Conservation (phyloP, 1,140 invertebrate genomes). For the Panagrolaimus sp. region DNA sequence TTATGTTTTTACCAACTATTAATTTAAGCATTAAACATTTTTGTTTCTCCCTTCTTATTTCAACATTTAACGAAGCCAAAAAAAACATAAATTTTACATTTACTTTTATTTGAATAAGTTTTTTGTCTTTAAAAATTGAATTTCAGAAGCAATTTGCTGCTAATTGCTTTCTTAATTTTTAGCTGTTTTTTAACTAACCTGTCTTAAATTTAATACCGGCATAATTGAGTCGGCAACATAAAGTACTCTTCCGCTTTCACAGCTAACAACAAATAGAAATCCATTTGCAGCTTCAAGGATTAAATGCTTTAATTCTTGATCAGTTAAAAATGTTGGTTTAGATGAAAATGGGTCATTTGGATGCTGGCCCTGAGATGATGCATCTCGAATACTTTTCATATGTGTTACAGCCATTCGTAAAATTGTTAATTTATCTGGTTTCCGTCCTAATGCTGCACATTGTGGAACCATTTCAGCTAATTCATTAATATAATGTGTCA, state of each 20-base stretch:
- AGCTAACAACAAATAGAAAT: slow-evolving; percentile 95
- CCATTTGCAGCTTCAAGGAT: slow-evolving; percentile 98
- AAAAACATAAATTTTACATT: too few species aligned
- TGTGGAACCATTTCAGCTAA: slow-evolving; percentile 98
- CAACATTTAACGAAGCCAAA: too few species aligned
- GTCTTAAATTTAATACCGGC: slow-evolving; percentile 89
- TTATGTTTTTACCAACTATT: too few species aligned
- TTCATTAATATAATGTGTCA: slow-evolving; percentile 99
- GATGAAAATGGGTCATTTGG: slow-evolving; percentile 66
- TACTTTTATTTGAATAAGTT: too few species aligned
- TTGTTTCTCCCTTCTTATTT: too few species aligned
- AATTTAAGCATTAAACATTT: too few species aligned
- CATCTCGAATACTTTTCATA: slow-evolving; percentile 85
- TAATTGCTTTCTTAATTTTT: too few species aligned
- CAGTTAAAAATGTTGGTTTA: slow-evolving; percentile 95
- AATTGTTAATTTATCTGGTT: slow-evolving; percentile 98
- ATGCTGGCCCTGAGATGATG: not conserved
- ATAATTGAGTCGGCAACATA: slow-evolving; percentile 97
- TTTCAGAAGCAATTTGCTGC: not conserved
- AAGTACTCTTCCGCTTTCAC: slow-evolving; percentile 89
- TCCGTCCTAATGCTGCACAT: slow-evolving; percentile 80
- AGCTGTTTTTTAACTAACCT: slow-evolving; percentile 61
- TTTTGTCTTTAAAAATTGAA: too few species aligned
- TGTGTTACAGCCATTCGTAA: slow-evolving; percentile 97
- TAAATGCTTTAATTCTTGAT: slow-evolving; percentile 96